Evolutionary conservation across 2,888 invertebrate genomes (phyloP), one percentile per base, ranked within the genome.

Genomic region (Nesidiocoris tenuis): DNA sequence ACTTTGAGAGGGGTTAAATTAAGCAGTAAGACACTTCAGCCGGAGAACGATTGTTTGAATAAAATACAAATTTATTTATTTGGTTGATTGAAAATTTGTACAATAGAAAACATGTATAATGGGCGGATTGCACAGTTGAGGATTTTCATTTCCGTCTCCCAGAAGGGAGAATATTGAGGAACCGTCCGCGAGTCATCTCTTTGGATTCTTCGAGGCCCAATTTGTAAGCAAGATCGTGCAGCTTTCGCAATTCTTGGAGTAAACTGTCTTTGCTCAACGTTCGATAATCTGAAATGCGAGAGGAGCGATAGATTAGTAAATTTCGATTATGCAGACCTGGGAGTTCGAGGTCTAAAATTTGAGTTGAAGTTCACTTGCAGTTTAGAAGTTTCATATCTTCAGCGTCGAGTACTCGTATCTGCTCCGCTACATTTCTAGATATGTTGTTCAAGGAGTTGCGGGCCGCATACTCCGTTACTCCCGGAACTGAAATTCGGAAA

Each of bases 151-250:
- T 67, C 55, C 56, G 75, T 77, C 79, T 78, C 75, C 78, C 75
- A 65, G 79, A 76, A 18, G 78, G 75, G 19, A 88, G 81, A 70
- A 98, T 93, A 83, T 96, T 94, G 79, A 98, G 87, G 84, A 96
- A 94, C 85, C 96, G 96, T 57, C 96, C 97, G 81, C 97, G 86
- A 0, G 96, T 96, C 92, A 98, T 95, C 86, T 98, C 97, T 83
- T 95, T 94, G 0, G 96, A 92, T 85, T 98, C 98, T 83, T 96
- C 96, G 17, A 95, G 86, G 1, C 97, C 98, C 25, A 99, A 86
- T 82, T 95, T 94, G 84, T 97, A 98, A 0, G 98, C 96, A 77
- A 93, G 87, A 82, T 98, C 96, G 83, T 98, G 96, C 17, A 98
- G 86, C 82, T 94, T 93, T 83, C 95, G 93, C 0, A 98, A 94